Conservation (phyloP, 1,140 invertebrate genomes). For the Drosophila auraria region DNA sequence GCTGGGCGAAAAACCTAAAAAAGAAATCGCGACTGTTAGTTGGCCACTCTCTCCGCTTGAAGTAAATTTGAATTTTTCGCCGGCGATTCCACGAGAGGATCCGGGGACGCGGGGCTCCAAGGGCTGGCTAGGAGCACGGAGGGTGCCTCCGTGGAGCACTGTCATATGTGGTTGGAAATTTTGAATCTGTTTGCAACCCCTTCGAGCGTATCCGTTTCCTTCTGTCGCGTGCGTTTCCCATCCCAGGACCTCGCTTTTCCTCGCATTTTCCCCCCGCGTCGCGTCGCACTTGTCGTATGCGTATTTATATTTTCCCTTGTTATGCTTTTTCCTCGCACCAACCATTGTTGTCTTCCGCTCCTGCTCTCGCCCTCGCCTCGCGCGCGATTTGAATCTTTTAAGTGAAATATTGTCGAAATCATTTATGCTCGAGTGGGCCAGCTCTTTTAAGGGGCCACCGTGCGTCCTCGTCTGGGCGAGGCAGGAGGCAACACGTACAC, state of each 20-base stretch:
- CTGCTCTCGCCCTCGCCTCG: conserved; percentile 31
- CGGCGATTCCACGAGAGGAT: conserved; percentile 38
- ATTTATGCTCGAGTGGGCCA: conserved; percentile 72
- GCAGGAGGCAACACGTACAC: conserved; percentile 35
- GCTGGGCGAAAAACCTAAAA: conserved; percentile 50
- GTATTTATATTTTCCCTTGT: conserved; percentile 78
- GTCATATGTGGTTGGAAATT: conserved; percentile 84
- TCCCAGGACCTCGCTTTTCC: conserved; percentile 5
- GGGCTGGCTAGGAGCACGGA: not conserved
- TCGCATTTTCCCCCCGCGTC: not conserved
- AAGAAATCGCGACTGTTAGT: conserved; percentile 67
- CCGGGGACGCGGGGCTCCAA: conserved; percentile 2
- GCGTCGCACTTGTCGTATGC: conserved; percentile 72
- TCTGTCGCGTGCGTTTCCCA: conserved; percentile 77
- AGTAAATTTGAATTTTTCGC: conserved; percentile 74
- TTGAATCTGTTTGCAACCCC: conserved; percentile 84
- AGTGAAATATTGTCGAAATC: conserved; percentile 83
- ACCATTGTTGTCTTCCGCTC: conserved; percentile 51
- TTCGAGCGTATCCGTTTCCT: conserved; percentile 84
- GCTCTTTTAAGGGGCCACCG: conserved; percentile 19
- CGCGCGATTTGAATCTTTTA: conserved; percentile 84
- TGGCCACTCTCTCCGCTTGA: conserved; percentile 53
- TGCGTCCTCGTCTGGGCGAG: not conserved
- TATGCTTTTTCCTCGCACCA: conserved; percentile 42
- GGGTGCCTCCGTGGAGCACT: conserved; percentile 69